Percentiles rank a stretch among this genome's conserved stretches.
phyloP scores from a whole-genome alignment of 2,888 invertebrate species.

The Hydropsyche betteni region DNA sequence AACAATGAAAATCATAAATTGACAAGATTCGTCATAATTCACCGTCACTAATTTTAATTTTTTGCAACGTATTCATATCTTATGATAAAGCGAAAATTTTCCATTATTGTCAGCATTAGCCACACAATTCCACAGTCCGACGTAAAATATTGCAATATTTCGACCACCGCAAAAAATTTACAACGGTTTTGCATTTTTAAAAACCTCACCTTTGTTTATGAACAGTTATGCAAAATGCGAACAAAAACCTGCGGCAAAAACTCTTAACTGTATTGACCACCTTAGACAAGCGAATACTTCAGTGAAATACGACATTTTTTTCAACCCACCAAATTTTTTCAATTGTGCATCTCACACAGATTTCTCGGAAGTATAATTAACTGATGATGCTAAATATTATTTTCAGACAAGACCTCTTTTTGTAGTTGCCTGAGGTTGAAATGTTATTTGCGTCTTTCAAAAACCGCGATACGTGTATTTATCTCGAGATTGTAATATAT shows the following conservation, averaged over 20 bases:
- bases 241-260: constrained; percentile 7
- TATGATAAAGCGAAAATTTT: background rate
- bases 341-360: background rate
- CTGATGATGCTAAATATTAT: background rate
- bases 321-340: background rate
- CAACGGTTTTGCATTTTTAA: constrained; percentile 19
- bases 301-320: background rate
- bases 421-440: background rate
- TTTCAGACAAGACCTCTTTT: background rate
- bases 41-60: too few relatives aligned
- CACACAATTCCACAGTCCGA: background rate
- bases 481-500: constrained; percentile 12
- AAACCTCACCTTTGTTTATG: background rate
- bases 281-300: background rate
- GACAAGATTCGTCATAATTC: too few relatives aligned
- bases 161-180: constrained; percentile 6
- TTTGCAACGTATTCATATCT: too few relatives aligned
- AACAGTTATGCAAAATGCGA: constrained; percentile 27
- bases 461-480: constrained; percentile 46
- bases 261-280: background rate
- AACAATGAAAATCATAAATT: too few relatives aligned
- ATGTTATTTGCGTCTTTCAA: constrained; percentile 39
- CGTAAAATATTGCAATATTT: background rate
- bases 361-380: background rate
- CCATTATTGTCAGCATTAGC: constrained; percentile 3